phyloP scores from a whole-genome alignment of 2,113 vertebrate species.

The Perca fluviatilis region DNA sequence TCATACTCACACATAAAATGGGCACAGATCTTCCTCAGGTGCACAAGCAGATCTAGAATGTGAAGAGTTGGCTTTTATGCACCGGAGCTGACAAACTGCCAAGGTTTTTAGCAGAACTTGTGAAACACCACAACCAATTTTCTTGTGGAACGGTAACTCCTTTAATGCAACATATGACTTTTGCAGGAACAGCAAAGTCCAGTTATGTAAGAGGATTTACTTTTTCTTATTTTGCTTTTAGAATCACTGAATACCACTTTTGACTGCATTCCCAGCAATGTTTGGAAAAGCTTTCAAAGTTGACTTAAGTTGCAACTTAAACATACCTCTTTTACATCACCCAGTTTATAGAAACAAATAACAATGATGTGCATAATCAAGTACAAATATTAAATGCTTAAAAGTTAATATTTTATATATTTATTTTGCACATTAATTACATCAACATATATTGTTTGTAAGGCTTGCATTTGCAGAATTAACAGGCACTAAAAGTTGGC shows the following conservation, averaged over 20 bases:
- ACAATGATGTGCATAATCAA: neutral
- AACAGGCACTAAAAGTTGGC: too few relatives aligned
- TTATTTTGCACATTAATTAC: neutral
- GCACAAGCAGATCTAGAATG: constrained; percentile 97
- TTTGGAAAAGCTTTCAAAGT: neutral
- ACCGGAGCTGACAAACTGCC: constrained; percentile 87
- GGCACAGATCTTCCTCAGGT: constrained; percentile 94
- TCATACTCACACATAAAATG: constrained; percentile 98
- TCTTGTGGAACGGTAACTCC: neutral
- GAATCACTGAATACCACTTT: neutral
- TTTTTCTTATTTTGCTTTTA: neutral
- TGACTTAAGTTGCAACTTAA: neutral
- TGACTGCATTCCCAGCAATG: neutral
- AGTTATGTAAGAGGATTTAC: neutral
- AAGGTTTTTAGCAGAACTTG: constrained; percentile 81
- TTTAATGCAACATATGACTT: neutral
- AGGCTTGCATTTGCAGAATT: neutral
- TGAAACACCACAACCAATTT: constrained; percentile 35
- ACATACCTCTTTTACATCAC: neutral
- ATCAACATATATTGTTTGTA: neutral
- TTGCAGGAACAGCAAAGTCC: neutral
- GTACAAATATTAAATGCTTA: neutral
- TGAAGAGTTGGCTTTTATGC: constrained; percentile 92
- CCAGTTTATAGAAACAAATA: neutral
- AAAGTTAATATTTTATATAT: neutral